Base-by-base conservation (phyloP, 2,888 invertebrate genomes). In the Anoncus sp. region DNA sequence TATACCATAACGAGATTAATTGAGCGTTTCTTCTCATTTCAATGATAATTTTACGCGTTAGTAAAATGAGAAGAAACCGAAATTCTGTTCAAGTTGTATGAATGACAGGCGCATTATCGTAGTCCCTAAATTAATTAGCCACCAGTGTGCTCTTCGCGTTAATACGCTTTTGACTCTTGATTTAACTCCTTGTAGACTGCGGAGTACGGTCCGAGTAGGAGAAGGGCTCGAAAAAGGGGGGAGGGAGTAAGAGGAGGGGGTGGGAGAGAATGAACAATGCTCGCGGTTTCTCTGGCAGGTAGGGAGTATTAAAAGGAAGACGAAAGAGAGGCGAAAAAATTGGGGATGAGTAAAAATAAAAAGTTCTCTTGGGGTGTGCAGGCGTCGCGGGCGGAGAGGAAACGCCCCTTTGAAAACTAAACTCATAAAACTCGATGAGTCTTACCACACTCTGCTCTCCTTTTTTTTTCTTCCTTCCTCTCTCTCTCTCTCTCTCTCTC, bases 371-470 rank as follows among this genome's bases (percentile, higher is more conserved):
- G 57, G 62, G 20, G 47, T 63, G 77, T 76, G 72, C 80, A 77
- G 79, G 73, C 80, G 77, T 82, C 65, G 57, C 75, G 72, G 79
- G 79, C 71, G 76, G 65, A 80, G 77, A 75, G 65, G 66, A 71
- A 69, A 80, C 80, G 78, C 76, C 81, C 73, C 80, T 78, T 75
- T 80, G 80, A 84, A 83, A 83, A 82, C 82, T 83, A 82, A 82
- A 81, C 81, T 84, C 85, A 82, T 85, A 84, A 84, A 84, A 84
- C 79, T 75, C 81, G 83, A 85, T 82, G 83, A 84, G 81, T 84
- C 81, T 82, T 80, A 80, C 80, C 75, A 63, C 75, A 63, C 79
- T 67, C 74, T 71, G 53, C 75, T 69, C 71, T 24, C 57, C 74
- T 79, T 79, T 80, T 80, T 59, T 20, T 38, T 59, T 43, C 16